Conservation (phyloP, 2,113 vertebrate species). For the Trematomus loennbergii region DNA sequence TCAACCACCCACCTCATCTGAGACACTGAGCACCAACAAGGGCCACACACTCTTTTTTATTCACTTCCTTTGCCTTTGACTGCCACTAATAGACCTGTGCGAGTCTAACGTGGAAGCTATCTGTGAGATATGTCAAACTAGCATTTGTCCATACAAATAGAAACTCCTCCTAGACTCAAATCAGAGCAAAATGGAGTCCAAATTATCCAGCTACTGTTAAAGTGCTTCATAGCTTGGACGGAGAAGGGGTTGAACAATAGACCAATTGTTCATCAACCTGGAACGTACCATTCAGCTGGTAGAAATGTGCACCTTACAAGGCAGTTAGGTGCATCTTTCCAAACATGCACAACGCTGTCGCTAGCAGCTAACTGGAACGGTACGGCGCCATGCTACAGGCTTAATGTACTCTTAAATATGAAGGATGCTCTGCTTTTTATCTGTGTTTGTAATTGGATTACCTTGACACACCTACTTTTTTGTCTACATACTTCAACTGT, state of each 20-base stretch:
- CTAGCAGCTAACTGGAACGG: slow-evolving; percentile 24
- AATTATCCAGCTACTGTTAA: neutral
- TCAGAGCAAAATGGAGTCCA: slow-evolving; percentile 17
- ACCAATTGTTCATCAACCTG: neutral
- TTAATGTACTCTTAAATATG: slow-evolving; percentile 27
- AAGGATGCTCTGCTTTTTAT: slow-evolving; percentile 51
- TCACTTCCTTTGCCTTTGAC: neutral
- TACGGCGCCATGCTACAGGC: slow-evolving; percentile 25
- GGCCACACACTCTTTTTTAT: too few relatives aligned
- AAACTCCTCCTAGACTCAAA: slow-evolving; percentile 4
- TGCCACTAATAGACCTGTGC: neutral
- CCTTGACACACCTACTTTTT: neutral
- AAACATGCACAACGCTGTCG: neutral
- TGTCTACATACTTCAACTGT: neutral
- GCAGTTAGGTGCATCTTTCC: neutral
- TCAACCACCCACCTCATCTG: slow-evolving; percentile 95
- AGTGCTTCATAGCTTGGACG: neutral
- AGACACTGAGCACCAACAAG: slow-evolving; percentile 46
- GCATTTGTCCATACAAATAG: slow-evolving; percentile 20
- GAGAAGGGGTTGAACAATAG: neutral
- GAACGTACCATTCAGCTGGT: neutral
- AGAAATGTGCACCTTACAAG: neutral
- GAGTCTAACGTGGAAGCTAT: slow-evolving; percentile 14
- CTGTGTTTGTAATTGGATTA: neutral
- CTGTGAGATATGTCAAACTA: slow-evolving; percentile 19